A percentile compares a stretch with the other conserved stretches of the same genome.
phyloP scores from a whole-genome alignment of 1,140 invertebrate genomes.

The Gyrodactylus bullatarudis region DNA sequence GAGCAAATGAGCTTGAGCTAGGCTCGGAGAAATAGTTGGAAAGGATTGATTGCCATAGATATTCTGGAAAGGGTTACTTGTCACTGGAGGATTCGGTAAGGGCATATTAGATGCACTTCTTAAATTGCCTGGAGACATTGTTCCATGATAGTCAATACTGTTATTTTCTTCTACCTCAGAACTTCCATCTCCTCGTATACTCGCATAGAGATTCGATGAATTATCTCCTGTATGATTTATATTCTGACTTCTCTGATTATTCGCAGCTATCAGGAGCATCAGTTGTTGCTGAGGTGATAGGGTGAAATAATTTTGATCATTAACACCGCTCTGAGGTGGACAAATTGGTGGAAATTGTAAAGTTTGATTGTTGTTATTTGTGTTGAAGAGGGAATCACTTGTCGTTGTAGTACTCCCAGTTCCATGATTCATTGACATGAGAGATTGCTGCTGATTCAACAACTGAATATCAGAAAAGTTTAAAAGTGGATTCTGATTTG shows the following conservation, averaged over 20 bases:
- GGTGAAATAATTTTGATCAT: background rate
- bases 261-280: background rate
- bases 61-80: background rate
- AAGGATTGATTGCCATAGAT: no score
- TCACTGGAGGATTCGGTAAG: background rate
- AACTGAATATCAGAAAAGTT: background rate
- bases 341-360: no score
- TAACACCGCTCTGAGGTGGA: background rate
- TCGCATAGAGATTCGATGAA: background rate
- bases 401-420: background rate
- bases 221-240: background rate
- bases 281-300: background rate
- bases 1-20: background rate
- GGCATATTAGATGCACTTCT: background rate
- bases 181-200: background rate
- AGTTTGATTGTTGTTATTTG: background rate
- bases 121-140: background rate
- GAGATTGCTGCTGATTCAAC: background rate
- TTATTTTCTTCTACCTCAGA: background rate
- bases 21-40: background rate
- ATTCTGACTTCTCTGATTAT: background rate
- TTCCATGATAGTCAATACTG: background rate
- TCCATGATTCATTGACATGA: background rate
- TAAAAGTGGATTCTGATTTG: background rate
- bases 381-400: background rate